Percentiles rank a stretch among this genome's conserved stretches.
These are phyloP conservation scores for Drosophila arawakana DNA, from an alignment of 1,140 invertebrate species.

Conservation along the genomic window DNA sequence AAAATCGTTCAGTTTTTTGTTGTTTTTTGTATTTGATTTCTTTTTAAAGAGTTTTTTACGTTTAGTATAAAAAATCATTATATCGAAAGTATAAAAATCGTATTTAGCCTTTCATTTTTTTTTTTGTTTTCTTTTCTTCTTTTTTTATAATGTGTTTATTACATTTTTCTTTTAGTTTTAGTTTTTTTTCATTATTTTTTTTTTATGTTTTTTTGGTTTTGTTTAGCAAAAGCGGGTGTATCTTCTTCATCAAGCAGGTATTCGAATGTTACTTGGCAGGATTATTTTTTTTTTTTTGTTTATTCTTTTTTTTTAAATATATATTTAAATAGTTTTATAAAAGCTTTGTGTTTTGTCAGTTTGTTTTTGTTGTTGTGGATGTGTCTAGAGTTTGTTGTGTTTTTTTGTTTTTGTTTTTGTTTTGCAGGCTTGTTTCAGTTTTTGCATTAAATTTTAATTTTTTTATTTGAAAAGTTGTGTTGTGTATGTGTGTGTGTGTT, in stretches of 20 bases:
- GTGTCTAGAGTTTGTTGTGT: constrained; percentile 24
- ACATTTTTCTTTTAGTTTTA: constrained; percentile 50
- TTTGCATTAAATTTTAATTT: constrained; percentile 23
- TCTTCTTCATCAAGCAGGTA: constrained; percentile 84
- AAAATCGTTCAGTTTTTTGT: constrained; percentile 50
- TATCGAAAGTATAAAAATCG: constrained; percentile 84
- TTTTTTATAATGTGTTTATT: constrained; percentile 39
- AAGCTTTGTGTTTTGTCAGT: constrained; percentile 72
- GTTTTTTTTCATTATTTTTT: constrained; percentile 24
- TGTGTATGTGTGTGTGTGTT: constrained; percentile 14
- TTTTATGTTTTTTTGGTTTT: constrained; percentile 48
- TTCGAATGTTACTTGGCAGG: constrained; percentile 84
- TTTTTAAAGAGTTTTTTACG: constrained; percentile 65
- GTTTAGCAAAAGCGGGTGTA: constrained; percentile 84
- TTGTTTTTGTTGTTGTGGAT: constrained; percentile 42
- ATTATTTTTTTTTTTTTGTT: constrained; percentile 77
- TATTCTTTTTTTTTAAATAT: constrained; percentile 58
- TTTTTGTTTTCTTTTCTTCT: constrained; percentile 41
- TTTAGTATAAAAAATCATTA: constrained; percentile 83
- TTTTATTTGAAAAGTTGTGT: constrained; percentile 43
- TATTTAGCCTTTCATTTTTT: constrained; percentile 71
- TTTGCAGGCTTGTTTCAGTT: constrained; percentile 49
- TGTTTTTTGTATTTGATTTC: constrained; percentile 27
- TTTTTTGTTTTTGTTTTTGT: background rate
- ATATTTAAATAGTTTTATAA: constrained; percentile 81